These are phyloP conservation scores for Champsocephalus gunnari DNA, from an alignment of 2,797 vertebrate species.

Conservation along the genomic window DNA sequence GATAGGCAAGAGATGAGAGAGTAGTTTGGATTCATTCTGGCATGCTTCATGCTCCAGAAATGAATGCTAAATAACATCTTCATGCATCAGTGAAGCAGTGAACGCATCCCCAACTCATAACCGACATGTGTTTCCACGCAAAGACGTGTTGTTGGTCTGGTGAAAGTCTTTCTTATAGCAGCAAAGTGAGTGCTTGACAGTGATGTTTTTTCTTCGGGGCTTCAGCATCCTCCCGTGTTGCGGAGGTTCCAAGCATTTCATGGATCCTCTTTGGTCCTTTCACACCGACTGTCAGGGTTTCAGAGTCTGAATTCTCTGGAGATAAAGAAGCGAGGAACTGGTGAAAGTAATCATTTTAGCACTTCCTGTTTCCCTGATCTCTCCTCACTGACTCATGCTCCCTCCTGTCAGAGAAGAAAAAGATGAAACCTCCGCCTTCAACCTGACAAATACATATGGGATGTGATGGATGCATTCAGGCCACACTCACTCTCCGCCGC, in stretches of 20 bases:
- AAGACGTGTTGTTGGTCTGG: constrained; percentile 46
- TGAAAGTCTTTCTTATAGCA: constrained; percentile 37
- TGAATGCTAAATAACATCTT: constrained; percentile 64
- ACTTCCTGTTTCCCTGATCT: constrained; percentile 71
- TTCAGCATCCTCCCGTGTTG: constrained; percentile 48
- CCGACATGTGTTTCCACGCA: constrained; percentile 35
- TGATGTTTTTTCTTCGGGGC: constrained; percentile 33
- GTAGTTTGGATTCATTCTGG: constrained; percentile 46
- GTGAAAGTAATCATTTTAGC: constrained; percentile 78
- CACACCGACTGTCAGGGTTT: constrained; percentile 70
- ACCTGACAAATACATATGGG: constrained; percentile 62
- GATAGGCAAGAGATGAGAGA: constrained; percentile 35
- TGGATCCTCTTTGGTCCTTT: constrained; percentile 70
- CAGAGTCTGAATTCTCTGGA: constrained; percentile 65
- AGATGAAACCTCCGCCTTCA: constrained; percentile 65
- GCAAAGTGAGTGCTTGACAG: constrained; percentile 48
- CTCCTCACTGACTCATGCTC: constrained; percentile 56
- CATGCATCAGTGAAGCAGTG: constrained; percentile 44
- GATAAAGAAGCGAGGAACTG: constrained; percentile 67
- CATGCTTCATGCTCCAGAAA: constrained; percentile 48
- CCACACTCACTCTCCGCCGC: constrained; percentile 39
- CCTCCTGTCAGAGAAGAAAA: constrained; percentile 44
- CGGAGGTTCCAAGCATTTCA: constrained; percentile 66
- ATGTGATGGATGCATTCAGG: constrained; percentile 68
- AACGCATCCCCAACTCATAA: constrained; percentile 37